Base-by-base conservation (phyloP, 2,888 invertebrate species). In the Plagodis pulveraria region DNA sequence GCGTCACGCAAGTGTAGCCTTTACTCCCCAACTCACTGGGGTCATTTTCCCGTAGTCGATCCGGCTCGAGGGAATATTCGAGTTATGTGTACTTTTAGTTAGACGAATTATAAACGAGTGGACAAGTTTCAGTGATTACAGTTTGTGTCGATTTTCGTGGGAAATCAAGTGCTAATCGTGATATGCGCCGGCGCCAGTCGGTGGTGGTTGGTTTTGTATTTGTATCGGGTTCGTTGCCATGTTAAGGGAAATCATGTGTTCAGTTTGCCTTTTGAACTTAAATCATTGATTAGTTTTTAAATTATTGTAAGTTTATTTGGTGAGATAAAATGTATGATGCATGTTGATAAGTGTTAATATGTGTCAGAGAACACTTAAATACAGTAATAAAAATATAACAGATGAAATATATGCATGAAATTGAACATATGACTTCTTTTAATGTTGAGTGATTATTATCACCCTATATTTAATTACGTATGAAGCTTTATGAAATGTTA, bases 1-100 rank as follows among this genome's bases (percentile, higher is more conserved):
- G 95, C 76, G 95, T 95, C 74, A 95, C 95, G 77, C 95, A 95
- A 85, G 96, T 96, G 83, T 96, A 94, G 84, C 84, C 72, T 62
- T 64, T 71, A 71, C 56, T 61, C 49, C 65, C 46, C 43, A 56
- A 57, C 71, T 69, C 68, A 66, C 66, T 62, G 42, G 66, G 56
- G 62, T 57, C 70, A 56, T 61, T 58, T 43, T 55, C 65, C 56
- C 73, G 69, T 52, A 65, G 70, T 54, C 72, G 73, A 50, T 55
- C 62, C 35, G 51, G 62, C 57, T 64, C 61, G 12, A 70, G 71
- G 57, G 76, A 78, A 51, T 78, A 80, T 68, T 76, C 80, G 43
- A 77, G 77, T 66, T 81, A 81, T 56, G 73, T 80, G 66, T 73
- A 77, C 59, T 76, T 72, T 67, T 80, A 77, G 63, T 62, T 61